Conservation (phyloP, 2,113 vertebrate species). For the Phrynosoma platyrhinos region DNA sequence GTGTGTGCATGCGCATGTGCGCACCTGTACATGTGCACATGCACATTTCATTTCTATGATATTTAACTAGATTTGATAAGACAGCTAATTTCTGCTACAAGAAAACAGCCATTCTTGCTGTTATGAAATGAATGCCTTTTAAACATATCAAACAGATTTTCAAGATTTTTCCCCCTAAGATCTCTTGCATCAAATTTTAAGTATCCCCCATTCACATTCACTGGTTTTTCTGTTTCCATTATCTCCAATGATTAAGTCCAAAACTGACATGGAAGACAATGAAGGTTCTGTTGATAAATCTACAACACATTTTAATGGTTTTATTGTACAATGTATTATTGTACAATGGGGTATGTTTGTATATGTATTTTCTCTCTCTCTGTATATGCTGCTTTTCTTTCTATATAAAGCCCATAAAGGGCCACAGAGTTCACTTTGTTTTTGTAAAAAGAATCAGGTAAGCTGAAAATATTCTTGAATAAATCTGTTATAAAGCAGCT, state of each 20-base stretch:
- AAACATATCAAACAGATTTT: conserved; percentile 18
- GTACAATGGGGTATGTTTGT: background rate
- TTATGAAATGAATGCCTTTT: conserved; percentile 26
- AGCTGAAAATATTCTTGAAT: conserved; percentile 63
- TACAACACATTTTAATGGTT: conserved; percentile 28
- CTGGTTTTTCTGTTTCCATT: background rate
- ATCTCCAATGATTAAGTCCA: background rate
- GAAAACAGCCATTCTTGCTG: conserved; percentile 5
- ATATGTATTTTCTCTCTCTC: rapidly evolving
- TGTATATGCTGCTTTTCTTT: background rate
- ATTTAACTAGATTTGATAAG: background rate
- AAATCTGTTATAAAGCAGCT: conserved; percentile 64
- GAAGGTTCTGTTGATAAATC: background rate
- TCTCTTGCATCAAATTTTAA: background rate
- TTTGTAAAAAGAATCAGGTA: conserved; percentile 63
- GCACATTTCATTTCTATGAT: background rate
- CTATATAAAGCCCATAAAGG: background rate
- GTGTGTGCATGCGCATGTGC: background rate
- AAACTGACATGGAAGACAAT: conserved; percentile 14
- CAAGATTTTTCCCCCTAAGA: conserved; percentile 8
- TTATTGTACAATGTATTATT: background rate
- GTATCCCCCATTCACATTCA: background rate
- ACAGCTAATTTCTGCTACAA: conserved; percentile 17
- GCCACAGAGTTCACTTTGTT: conserved; percentile 28
- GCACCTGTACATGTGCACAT: background rate